Conservation (phyloP, 2,797 vertebrate species). For the Premnoplex brunnescens region DNA sequence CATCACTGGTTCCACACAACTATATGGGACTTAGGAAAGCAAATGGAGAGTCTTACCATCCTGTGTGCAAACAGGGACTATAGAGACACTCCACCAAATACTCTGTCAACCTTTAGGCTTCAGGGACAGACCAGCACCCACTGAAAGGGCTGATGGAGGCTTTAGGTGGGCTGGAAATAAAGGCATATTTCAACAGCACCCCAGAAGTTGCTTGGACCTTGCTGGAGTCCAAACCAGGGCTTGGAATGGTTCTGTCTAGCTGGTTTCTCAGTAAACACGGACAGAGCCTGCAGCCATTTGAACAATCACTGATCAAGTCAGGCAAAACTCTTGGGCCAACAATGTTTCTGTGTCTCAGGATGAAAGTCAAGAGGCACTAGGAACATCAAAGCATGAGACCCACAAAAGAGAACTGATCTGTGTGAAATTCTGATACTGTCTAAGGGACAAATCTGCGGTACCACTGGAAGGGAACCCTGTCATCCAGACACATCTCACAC, state of each 20-base stretch:
- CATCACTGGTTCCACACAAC: neutral
- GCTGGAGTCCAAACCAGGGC: neutral
- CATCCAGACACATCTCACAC: neutral
- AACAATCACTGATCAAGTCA: neutral
- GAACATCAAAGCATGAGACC: neutral
- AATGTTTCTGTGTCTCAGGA: neutral
- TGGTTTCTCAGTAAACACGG: neutral
- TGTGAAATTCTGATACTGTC: neutral
- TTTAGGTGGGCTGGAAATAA: neutral
- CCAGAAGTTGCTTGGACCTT: neutral
- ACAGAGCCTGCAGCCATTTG: neutral
- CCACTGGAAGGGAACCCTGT: neutral
- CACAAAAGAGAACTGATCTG: neutral
- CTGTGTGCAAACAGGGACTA: neutral
- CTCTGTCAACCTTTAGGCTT: neutral
- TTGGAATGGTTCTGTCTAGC: neutral
- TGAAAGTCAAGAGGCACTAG: neutral
- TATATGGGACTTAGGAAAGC: accelerated
- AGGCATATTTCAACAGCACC: neutral
- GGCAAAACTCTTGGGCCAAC: neutral
- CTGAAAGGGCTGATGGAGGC: neutral
- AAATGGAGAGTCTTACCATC: neutral
- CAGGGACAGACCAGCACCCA: neutral
- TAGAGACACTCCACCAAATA: neutral
- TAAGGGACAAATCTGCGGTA: neutral